Evolutionary conservation across 2,888 invertebrate genomes (phyloP), one percentile per base, ranked within the genome.

Genomic region (Sinelater perroti): DNA sequence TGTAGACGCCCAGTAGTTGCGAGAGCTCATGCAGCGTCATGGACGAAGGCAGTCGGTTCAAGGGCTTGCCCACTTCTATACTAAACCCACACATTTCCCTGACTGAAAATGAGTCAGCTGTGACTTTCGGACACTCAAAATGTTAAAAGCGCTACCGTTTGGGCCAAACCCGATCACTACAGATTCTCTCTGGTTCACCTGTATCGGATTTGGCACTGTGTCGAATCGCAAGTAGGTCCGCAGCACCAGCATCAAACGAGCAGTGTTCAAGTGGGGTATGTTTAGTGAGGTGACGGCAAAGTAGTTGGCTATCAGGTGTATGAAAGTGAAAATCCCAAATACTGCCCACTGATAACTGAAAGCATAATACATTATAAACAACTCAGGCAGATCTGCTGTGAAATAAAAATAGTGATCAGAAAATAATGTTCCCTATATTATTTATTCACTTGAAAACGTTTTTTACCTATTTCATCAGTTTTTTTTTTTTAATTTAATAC

Each of bases 291-390:
- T 85, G 0, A 97, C 93, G 1, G 97, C 96, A 66, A 85, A 83
- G 73, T 93, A 94, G 80, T 98, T 98, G 44, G 91, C 89, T 71
- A 85, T 85, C 10, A 98, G 81, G 79, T 98, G 97, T 10, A 94
- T 75, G 24, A 82, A 66, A 26, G 93, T 89, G 75, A 95, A 87
- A 7, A 87, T 21, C 28, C 85, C 67, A 77, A 93, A 95, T 54
- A 95, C 75, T n/a, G 78, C 70, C 82, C 93, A 86, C 33, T 91
- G 85, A 66, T 86, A 81, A 60, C 93, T 93, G 78, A 56, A 79
- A 77, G 16, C n/a, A n/a, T n/a, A n/a, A n/a, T n/a, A n/a, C n/a
- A n/a, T n/a, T n/a, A 31, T 18, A 16, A 4, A n/a, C n/a, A n/a
- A n/a, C n/a, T n/a, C n/a, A n/a, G n/a, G n/a, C n/a, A n/a, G n/a